Base-by-base conservation (phyloP, 2,113 vertebrate species). In the Lophotis ruficrista region DNA sequence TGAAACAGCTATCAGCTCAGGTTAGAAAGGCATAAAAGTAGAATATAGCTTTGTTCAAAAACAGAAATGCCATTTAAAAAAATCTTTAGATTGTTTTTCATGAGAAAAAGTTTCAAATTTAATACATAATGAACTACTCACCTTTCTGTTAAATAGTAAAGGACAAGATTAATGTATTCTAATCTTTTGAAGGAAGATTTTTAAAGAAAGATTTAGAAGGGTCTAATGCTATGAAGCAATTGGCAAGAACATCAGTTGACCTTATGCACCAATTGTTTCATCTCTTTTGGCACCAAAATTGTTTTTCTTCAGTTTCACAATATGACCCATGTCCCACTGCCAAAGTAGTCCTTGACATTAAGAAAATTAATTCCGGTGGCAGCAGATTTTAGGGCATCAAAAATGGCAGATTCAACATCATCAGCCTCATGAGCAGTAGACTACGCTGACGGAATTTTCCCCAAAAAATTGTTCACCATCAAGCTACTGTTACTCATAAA, bases 251-350 rank as follows among this genome's bases (percentile, higher is more conserved):
- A 96, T 57, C 24, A 43, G 19, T 21, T 88, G 88, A 94, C 88
- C 94, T 96, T 94, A 92, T 86, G 92, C 62, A 95, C 88, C 37
- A 62, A 93, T 88, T 90, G 82, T 94, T 97, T 95, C 85, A 92
- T 90, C 69, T 87, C 53, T 89, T 93, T 89, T 96, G 96, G 92
- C 69, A 72, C 43, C 27, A 71, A 92, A 87, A 94, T 25, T 93
- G 75, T 71, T 91, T 95, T 72, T 81, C 64, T 92, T 93, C 65
- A 72, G 86, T 76, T 92, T 30, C 28, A 82, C 80, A 94, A 58
- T 82, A 83, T 83, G 82, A 96, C 75, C 90, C 43, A 35, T 86
- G 54, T 90, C 95, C 84, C 62, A 62, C 31, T 95, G 93, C 90
- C 93, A 96, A 96, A 87, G 30, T 31, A 92, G 83, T 89, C 85